These are phyloP conservation scores for Argyra leucocephala DNA, from an alignment of 2,888 invertebrate genomes.

Conservation along the genomic window DNA sequence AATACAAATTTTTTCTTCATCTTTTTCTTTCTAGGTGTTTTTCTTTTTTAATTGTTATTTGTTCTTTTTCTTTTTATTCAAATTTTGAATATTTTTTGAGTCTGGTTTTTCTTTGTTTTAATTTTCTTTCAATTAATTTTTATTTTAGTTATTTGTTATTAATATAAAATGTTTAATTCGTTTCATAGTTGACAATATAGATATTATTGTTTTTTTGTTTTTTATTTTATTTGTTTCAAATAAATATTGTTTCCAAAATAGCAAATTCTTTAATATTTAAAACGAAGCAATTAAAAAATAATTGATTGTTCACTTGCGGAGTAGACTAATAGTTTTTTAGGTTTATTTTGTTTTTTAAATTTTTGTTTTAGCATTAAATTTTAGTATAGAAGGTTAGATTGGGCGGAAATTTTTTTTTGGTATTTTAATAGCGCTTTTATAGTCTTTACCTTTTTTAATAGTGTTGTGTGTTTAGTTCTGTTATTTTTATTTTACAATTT, in stretches of 20 bases:
- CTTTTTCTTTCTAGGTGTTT: too few species aligned
- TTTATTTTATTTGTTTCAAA: neutral
- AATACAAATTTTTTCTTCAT: too few species aligned
- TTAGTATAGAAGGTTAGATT: neutral
- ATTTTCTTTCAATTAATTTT: too few species aligned
- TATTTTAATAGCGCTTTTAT: neutral
- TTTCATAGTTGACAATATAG: neutral
- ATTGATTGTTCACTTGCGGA: slow-evolving; percentile 1
- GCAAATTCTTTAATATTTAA: neutral
- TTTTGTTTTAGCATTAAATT: neutral
- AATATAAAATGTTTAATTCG: too few species aligned
- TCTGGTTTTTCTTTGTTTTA: too few species aligned
- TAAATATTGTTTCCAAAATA: neutral
- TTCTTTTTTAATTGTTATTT: too few species aligned
- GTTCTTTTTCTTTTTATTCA: too few species aligned
- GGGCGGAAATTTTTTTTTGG: slow-evolving; percentile 1
- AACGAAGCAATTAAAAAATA: neutral
- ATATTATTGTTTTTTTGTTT: neutral
- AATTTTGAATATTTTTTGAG: too few species aligned
- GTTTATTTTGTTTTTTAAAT: neutral
- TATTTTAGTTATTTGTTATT: too few species aligned
- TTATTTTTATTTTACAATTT: neutral
- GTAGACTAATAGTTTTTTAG: neutral
- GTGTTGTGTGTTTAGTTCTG: neutral
- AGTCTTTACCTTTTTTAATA: neutral